phyloP scores from a whole-genome alignment of 2,113 vertebrate species.

The Calidris pygmaea region DNA sequence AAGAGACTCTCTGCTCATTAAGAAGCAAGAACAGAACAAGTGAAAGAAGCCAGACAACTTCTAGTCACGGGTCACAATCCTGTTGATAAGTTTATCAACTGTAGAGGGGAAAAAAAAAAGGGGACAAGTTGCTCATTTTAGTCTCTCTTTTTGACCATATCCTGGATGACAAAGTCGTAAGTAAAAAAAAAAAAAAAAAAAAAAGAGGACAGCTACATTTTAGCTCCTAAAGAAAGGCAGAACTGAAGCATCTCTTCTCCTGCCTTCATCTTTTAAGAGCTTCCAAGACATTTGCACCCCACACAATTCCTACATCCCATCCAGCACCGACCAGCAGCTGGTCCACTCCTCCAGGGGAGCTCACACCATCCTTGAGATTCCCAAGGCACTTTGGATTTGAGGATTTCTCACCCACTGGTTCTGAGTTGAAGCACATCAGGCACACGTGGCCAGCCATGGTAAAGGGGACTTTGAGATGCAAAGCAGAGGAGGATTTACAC shows the following conservation, averaged over 20 bases:
- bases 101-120: accelerated
- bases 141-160: neutral
- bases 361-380: neutral
- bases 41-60: neutral
- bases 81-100: neutral
- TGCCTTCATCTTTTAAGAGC: neutral
- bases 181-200: neutral
- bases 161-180: neutral
- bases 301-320: neutral
- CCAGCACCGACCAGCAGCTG: neutral
- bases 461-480: neutral
- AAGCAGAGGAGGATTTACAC: neutral
- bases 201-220: neutral
- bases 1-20: neutral
- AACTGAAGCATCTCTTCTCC: neutral
- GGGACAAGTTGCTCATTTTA: neutral
- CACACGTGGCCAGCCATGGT: accelerated
- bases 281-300: neutral
- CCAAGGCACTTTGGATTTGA: neutral
- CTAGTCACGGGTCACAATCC: neutral
- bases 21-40: neutral
- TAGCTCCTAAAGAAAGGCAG: neutral
- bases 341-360: neutral
- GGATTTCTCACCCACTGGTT: neutral
- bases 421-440: neutral